A percentile compares a stretch with the other conserved stretches of the same genome.
phyloP scores from a whole-genome alignment of 2,797 vertebrate genomes.

The Petrocephalus schoutedeni region DNA sequence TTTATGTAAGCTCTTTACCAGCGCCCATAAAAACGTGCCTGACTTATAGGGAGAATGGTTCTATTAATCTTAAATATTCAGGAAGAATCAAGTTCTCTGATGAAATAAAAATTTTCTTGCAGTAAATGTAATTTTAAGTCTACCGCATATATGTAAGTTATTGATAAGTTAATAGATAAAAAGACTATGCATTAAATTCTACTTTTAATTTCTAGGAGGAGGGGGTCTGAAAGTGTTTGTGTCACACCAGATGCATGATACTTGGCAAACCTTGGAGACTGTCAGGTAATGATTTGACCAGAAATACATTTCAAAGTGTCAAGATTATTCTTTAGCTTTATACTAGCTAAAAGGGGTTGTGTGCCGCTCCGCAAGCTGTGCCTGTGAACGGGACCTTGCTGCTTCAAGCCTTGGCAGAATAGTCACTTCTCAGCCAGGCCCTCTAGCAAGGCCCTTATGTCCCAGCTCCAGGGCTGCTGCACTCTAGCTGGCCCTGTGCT shows the following conservation, averaged over 20 bases:
- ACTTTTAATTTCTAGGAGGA: background rate
- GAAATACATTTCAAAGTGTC: background rate
- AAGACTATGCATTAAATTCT: background rate
- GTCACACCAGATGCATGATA: too few species aligned
- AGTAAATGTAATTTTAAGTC: background rate
- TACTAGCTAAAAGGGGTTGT: background rate
- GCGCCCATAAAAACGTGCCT: background rate
- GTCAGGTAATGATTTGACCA: background rate
- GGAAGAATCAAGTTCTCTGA: background rate
- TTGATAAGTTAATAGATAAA: background rate
- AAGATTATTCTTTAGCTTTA: background rate
- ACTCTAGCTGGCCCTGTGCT: background rate
- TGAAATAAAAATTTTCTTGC: background rate
- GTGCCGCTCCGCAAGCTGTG: background rate
- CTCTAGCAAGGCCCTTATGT: background rate
- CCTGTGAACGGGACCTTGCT: background rate
- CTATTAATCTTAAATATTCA: background rate
- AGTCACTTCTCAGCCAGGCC: background rate
- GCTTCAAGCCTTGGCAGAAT: background rate
- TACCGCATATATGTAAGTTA: background rate
- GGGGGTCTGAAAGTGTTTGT: too few species aligned
- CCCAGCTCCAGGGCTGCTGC: background rate
- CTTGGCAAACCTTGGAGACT: background rate
- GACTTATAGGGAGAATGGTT: background rate
- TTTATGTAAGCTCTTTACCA: too few species aligned